Evolutionary conservation across 2,888 invertebrate species (phyloP).

Genomic region (Ennomos quercinarius): DNA sequence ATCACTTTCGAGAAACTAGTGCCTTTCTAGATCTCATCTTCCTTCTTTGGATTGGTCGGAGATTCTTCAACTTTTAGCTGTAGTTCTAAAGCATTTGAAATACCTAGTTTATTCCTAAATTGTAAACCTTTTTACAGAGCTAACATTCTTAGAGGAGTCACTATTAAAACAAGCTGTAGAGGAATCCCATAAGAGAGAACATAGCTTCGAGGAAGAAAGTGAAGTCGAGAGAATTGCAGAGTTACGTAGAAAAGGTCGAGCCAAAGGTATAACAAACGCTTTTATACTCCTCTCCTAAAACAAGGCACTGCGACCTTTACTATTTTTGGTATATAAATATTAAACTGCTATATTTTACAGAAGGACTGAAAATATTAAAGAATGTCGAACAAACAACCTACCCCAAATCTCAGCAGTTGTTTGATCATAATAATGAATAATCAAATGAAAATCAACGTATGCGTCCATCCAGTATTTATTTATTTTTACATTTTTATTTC

Average conservation of each 20-base stretch:
- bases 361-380: constrained; percentile 76
- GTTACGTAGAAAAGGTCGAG: constrained; percentile 72
- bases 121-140: constrained; percentile 55
- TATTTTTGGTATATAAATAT: background rate
- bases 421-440: constrained; percentile 60
- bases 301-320: background rate
- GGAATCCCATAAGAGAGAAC: constrained; percentile 64
- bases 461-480: constrained; percentile 76
- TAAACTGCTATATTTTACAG: constrained; percentile 49
- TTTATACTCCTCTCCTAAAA: too few relatives aligned
- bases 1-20: too few relatives aligned
- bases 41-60: too few relatives aligned
- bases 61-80: too few relatives aligned
- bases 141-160: constrained; percentile 85
- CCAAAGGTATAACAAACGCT: constrained; percentile 61
- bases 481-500: constrained; percentile 73
- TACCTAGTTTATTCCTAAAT: too few relatives aligned
- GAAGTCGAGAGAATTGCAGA: constrained; percentile 77
- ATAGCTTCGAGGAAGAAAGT: constrained; percentile 60
- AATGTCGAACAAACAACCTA: constrained; percentile 49
- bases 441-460: constrained; percentile 53
- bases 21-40: too few relatives aligned
- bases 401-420: constrained; percentile 67
- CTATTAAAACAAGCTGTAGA: constrained; percentile 85
- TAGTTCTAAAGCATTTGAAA: too few relatives aligned